Evolutionary conservation across 2,888 invertebrate species (phyloP), one percentile per base, ranked within the genome.

Genomic region (Eupithecia centaureata): DNA sequence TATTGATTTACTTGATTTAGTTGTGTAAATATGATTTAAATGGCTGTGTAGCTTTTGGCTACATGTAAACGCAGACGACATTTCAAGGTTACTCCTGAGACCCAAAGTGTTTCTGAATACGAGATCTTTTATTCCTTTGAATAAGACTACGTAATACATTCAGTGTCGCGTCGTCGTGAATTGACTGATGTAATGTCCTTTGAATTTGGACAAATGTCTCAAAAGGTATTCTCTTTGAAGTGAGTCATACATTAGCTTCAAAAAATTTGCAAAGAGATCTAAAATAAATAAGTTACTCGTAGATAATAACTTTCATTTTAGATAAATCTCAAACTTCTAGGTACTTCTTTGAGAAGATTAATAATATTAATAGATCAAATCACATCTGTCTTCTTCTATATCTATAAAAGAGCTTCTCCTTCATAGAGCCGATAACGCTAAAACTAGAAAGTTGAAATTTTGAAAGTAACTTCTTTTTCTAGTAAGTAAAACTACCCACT

Each of bases 61-160:
- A 71, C 64, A 65, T 68, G 68, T 68, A 61, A 66, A 65, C 59
- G 68, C 62, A 71, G 73, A 68, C 65, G 42, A 58, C 58, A 72
- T 54, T 61, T 62, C 47, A 68, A 65, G 47, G 68, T 68, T 67
- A 42, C 63, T 57, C 54, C 32, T 22, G 27, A 60, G 63, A 62
- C 52, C 38, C 56, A 68, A 68, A 68, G 65, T 71, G 67, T 74
- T 56, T 64, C 59, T 62, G 68, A 64, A 56, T 62, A 68, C 67
- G 61, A 30, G 63, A 67, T 69, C 66, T 72, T 70, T 68, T 67
- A 70, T 59, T 63, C 65, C 56, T 67, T 70, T 72, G 62, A 61
- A 62, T 27, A 35, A 54, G 32, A 33, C 63, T 42, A 27, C 59
- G 15, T 51, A 68, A 65, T 69, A 66, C 33, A 54, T 64, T 63